These are phyloP conservation scores for Sesia bembeciformis DNA, from an alignment of 2,888 invertebrate species.

Conservation along the genomic window DNA sequence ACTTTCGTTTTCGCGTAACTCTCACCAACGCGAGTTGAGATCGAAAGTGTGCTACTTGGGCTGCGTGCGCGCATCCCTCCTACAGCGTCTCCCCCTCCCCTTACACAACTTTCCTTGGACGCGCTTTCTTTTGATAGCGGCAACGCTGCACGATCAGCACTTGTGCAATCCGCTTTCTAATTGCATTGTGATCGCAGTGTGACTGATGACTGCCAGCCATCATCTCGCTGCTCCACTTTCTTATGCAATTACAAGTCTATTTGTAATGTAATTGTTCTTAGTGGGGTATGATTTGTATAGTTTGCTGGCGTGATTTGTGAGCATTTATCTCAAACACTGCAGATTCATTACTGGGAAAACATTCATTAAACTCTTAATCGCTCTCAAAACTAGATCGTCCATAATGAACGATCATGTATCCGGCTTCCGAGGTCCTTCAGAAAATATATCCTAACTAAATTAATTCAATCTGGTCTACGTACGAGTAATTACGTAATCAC, in stretches of 20 bases:
- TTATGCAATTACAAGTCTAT: constrained; percentile 17
- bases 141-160: constrained; percentile 28
- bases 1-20: constrained; percentile 78
- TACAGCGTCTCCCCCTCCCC: constrained; percentile 18
- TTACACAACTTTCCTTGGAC: constrained; percentile 58
- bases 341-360: too few relatives aligned
- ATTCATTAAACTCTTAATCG: too few relatives aligned
- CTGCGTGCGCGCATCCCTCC: constrained; percentile 61
- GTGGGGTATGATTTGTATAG: too few relatives aligned
- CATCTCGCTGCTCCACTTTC: constrained; percentile 55
- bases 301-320: too few relatives aligned
- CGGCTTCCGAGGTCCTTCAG: too few relatives aligned
- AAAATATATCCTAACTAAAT: too few relatives aligned
- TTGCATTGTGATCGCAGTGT: constrained; percentile 66
- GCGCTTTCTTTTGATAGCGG: constrained; percentile 63
- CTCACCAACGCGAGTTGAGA: constrained; percentile 65
- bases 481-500: too few relatives aligned
- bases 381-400: too few relatives aligned
- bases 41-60: constrained; percentile 71
- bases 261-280: not conserved
- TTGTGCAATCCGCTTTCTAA: constrained; percentile 72
- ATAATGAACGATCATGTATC: too few relatives aligned
- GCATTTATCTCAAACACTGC: too few relatives aligned
- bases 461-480: too few relatives aligned
- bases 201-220: constrained; percentile 45